A percentile compares a stretch with the other conserved stretches of the same genome.
Conservation (phyloP, 2,888 invertebrate species). For the Spatulosminthurus flaviceps region DNA sequence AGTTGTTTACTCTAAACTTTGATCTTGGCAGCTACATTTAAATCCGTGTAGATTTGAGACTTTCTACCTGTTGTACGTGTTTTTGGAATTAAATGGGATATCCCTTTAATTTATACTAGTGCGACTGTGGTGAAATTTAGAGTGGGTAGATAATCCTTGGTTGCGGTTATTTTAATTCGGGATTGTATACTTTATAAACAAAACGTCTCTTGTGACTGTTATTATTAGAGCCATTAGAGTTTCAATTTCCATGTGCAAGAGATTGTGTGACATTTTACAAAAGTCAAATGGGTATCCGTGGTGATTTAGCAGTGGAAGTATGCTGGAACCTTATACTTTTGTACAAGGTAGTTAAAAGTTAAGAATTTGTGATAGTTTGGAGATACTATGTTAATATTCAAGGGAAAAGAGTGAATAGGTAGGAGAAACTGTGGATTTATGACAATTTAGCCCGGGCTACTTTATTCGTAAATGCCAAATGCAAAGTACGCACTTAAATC, state of each 20-base stretch:
- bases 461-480: conserved; percentile 30
- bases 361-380: neutral
- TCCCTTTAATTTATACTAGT: neutral
- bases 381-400: neutral
- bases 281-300: neutral
- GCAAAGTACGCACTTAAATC: conserved; percentile 22
- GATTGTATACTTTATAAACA: neutral
- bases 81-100: neutral
- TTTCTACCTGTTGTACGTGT: too few species aligned
- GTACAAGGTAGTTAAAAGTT: neutral
- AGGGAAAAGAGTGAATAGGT: neutral
- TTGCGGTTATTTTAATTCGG: neutral
- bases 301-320: too few species aligned
- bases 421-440: conserved; percentile 15
- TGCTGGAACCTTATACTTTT: neutral
- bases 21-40: neutral
- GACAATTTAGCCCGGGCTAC: conserved; percentile 15
- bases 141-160: neutral
- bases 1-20: neutral
- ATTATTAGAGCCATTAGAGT: neutral
- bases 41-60: neutral
- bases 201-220: neutral
- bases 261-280: too few species aligned
- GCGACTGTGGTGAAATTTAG: neutral
- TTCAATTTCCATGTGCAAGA: neutral